Conservation (phyloP, 2,888 invertebrate genomes). For the Rhingia rostrata region DNA sequence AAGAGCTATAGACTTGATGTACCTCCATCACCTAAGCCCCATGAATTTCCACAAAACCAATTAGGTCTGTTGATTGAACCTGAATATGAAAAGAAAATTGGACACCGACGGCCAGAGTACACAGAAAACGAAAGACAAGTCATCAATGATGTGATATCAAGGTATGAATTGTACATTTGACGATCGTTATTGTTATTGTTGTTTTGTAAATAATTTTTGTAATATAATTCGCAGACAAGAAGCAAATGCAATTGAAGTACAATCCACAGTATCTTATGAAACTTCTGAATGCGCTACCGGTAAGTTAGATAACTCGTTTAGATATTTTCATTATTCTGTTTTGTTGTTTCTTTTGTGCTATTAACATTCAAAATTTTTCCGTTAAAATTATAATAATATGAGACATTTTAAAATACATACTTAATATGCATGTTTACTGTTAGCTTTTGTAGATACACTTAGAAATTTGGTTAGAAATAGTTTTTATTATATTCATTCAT, state of each 20-base stretch:
- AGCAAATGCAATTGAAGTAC: conserved; percentile 82
- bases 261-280: conserved; percentile 82
- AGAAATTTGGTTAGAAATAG: too few relatives aligned
- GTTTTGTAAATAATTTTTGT: not conserved
- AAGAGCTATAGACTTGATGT: conserved; percentile 92
- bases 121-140: conserved; percentile 91
- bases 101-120: conserved; percentile 90
- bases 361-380: not conserved
- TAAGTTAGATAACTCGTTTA: conserved; percentile 75
- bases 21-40: conserved; percentile 90
- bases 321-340: conserved; percentile 17
- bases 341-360: conserved; percentile 34
- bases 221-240: conserved; percentile 79
- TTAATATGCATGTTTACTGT: too few relatives aligned
- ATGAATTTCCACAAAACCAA: conserved; percentile 91
- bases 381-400: not conserved
- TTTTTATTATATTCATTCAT: too few relatives aligned
- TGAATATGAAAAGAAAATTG: conserved; percentile 91
- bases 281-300: conserved; percentile 82
- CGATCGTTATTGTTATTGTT: not conserved
- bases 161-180: conserved; percentile 79
- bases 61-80: conserved; percentile 93
- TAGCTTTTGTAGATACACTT: too few relatives aligned
- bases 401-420: not conserved
- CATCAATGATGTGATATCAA: conserved; percentile 89